A percentile compares a stretch with the other conserved stretches of the same genome.
phyloP scores from a whole-genome alignment of 1,140 invertebrate species.

The Octopus bimaculoides region DNA sequence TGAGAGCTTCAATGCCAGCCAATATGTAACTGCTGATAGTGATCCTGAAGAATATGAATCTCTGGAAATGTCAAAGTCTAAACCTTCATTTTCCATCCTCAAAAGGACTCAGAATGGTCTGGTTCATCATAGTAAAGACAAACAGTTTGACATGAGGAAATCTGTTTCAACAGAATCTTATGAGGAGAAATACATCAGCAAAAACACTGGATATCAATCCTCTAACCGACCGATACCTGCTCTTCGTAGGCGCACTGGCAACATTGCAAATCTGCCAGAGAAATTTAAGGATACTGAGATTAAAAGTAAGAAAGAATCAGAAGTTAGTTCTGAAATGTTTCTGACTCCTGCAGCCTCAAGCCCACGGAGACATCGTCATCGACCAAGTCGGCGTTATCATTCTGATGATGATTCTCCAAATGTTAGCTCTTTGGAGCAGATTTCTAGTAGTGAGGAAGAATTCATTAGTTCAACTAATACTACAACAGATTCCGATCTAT shows the following conservation, averaged over 20 bases:
- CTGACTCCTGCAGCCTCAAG: not conserved
- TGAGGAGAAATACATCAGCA: not conserved
- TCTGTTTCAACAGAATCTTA: constrained; percentile 23
- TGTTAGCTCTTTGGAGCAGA: too few species aligned
- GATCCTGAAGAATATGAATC: not conserved
- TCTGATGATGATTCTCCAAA: too few species aligned
- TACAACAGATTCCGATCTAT: not conserved
- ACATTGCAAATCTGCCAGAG: constrained; percentile 16
- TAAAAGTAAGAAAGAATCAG: constrained; percentile 31
- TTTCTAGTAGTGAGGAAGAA: too few species aligned
- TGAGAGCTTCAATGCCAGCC: not conserved
- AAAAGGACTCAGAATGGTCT: not conserved
- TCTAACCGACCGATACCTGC: not conserved
- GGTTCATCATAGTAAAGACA: not conserved
- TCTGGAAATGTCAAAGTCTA: not conserved
- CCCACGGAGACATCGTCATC: not conserved
- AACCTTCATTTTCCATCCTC: not conserved
- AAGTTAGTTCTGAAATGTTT: constrained; percentile 15
- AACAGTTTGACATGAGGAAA: constrained; percentile 13
- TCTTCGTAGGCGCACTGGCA: not conserved
- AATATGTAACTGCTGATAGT: not conserved
- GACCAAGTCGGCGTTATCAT: too few species aligned
- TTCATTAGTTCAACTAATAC: too few species aligned
- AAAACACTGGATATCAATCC: not conserved
- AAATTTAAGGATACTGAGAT: constrained; percentile 12